A percentile compares a stretch with the other conserved stretches of the same genome.
Evolutionary conservation across 2,888 invertebrate genomes (phyloP).

Genomic region (Brachyopa scutellaris): DNA sequence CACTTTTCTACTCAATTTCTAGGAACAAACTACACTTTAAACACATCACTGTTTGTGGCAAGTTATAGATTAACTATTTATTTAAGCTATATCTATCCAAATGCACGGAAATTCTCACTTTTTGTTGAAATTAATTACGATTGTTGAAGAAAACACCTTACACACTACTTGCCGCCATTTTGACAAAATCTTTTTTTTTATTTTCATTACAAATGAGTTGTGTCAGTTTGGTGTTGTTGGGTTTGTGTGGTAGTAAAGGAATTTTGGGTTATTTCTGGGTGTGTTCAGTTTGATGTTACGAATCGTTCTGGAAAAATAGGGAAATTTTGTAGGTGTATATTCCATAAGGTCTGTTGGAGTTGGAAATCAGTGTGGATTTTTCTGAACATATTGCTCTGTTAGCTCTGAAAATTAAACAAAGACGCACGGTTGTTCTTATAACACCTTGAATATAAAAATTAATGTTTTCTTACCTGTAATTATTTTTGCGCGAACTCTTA

Average conservation of each 20-base stretch:
- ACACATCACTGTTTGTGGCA: constrained; percentile 41
- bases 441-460: too few relatives aligned
- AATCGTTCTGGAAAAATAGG: constrained; percentile 7
- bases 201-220: constrained; percentile 62
- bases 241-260: constrained; percentile 50
- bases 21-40: constrained; percentile 51
- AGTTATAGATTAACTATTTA: constrained; percentile 12
- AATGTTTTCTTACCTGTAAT: too few relatives aligned
- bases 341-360: constrained; percentile 6
- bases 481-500: too few relatives aligned
- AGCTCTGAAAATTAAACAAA: too few relatives aligned
- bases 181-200: constrained; percentile 65
- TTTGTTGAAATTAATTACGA: constrained; percentile 29
- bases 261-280: constrained; percentile 62
- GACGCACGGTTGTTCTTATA: too few relatives aligned
- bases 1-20: constrained; percentile 27
- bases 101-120: constrained; percentile 41
- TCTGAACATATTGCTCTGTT: background rate
- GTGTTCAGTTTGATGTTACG: constrained; percentile 28
- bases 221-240: constrained; percentile 55
- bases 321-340: constrained; percentile 15
- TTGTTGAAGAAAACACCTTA: constrained; percentile 68
- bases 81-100: constrained; percentile 1
- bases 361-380: background rate
- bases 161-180: constrained; percentile 72